phyloP scores from a whole-genome alignment of 2,797 vertebrate species.

The Eidolon dupreanum region DNA sequence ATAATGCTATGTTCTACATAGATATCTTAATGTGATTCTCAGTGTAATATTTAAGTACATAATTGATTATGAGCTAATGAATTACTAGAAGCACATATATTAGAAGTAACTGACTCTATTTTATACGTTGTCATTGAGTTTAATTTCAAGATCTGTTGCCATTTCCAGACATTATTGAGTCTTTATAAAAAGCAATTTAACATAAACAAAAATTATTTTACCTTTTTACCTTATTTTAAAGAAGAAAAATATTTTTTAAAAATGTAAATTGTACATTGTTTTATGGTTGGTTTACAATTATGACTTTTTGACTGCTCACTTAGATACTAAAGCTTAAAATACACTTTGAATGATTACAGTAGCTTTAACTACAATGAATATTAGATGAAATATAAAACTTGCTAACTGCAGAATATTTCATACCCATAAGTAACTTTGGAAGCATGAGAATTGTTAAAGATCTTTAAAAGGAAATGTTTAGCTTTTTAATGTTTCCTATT shows the following conservation, averaged over 20 bases:
- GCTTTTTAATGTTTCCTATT: conserved; percentile 40
- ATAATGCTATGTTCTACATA: background rate
- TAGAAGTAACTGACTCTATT: background rate
- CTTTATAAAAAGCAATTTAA: conserved; percentile 2
- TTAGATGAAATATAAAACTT: conserved; percentile 41
- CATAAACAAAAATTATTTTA: conserved; percentile 16
- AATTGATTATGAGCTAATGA: background rate
- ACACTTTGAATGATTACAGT: background rate
- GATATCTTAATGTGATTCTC: background rate
- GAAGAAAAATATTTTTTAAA: background rate
- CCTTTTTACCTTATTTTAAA: background rate
- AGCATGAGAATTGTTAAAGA: conserved; percentile 34
- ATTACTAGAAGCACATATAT: background rate
- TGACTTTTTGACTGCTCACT: background rate
- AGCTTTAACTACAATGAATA: conserved; percentile 44
- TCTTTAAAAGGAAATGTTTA: conserved; percentile 54
- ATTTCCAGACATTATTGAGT: conserved; percentile 9
- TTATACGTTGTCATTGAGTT: background rate
- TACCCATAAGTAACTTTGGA: conserved; percentile 20
- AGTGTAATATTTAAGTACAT: background rate
- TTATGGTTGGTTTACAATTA: conserved; percentile 45
- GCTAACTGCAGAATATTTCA: conserved; percentile 38
- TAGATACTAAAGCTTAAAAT: conserved; percentile 38
- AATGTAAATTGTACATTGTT: conserved; percentile 6
- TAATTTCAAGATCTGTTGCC: background rate